phyloP scores from a whole-genome alignment of 2,888 invertebrate genomes.

The Microctonus hyperodae region DNA sequence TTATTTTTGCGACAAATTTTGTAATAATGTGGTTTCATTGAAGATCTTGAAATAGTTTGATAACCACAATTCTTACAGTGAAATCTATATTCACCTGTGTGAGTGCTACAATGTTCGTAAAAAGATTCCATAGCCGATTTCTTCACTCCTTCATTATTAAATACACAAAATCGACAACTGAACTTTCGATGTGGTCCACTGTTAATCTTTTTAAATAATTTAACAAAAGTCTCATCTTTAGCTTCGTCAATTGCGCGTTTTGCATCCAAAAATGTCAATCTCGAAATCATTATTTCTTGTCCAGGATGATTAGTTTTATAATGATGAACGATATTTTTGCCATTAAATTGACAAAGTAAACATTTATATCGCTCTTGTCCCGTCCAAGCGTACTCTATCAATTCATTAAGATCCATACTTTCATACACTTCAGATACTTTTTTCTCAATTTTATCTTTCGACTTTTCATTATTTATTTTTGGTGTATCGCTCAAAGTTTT shows the following conservation, averaged over 20 bases:
- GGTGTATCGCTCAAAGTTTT: slow-evolving; percentile 4
- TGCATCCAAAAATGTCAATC: slow-evolving; percentile 67
- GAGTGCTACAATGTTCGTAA: slow-evolving; percentile 77
- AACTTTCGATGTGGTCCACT: slow-evolving; percentile 42
- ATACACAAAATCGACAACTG: slow-evolving; percentile 57
- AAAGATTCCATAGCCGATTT: slow-evolving; percentile 62
- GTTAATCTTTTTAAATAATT: slow-evolving; percentile 16
- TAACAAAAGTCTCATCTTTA: slow-evolving; percentile 59
- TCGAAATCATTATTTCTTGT: slow-evolving; percentile 72
- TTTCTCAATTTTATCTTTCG: not conserved
- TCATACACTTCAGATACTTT: slow-evolving; percentile 54
- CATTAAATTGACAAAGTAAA: slow-evolving; percentile 69
- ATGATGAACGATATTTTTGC: slow-evolving; percentile 72
- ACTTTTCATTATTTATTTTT: not conserved
- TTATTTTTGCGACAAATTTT: slow-evolving; percentile 50
- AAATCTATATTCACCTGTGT: slow-evolving; percentile 81
- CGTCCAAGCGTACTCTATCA: slow-evolving; percentile 50
- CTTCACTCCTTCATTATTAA: slow-evolving; percentile 42
- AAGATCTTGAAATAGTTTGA: slow-evolving; percentile 56
- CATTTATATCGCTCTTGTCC: slow-evolving; percentile 65
- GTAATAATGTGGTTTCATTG: slow-evolving; percentile 57
- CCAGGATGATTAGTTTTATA: slow-evolving; percentile 72
- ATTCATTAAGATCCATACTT: slow-evolving; percentile 35
- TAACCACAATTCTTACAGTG: slow-evolving; percentile 70
- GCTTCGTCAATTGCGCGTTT: slow-evolving; percentile 68